A percentile compares a stretch with the other conserved stretches of the same genome.
Evolutionary conservation across 2,888 invertebrate genomes (phyloP).

Genomic region (Dorcus parallelipipedus): DNA sequence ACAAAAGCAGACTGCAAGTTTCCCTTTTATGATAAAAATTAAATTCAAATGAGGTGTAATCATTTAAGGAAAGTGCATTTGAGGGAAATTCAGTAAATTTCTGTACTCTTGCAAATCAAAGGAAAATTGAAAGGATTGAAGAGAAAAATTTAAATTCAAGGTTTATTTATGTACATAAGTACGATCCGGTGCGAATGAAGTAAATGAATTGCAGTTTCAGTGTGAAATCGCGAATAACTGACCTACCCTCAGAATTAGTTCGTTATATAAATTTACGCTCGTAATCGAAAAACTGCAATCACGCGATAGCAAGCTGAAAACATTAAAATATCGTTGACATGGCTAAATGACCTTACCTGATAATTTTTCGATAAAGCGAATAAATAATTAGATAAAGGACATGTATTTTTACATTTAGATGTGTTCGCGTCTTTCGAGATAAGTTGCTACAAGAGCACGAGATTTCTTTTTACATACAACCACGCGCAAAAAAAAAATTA

Average conservation of each 20-base stretch:
- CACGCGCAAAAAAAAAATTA: too few relatives aligned
- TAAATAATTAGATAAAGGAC: neutral
- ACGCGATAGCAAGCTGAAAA: neutral
- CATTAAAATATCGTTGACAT: neutral
- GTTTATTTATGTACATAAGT: too few relatives aligned
- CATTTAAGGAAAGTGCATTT: too few relatives aligned
- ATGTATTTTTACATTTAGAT: neutral
- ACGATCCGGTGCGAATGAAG: too few relatives aligned
- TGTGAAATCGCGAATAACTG: neutral
- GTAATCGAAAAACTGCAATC: neutral
- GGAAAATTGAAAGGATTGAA: too few relatives aligned
- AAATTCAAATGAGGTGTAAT: too few relatives aligned
- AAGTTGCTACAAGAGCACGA: neutral
- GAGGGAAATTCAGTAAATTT: too few relatives aligned
- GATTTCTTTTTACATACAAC: too few relatives aligned
- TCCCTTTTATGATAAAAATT: too few relatives aligned
- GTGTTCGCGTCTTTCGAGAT: neutral
- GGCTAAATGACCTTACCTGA: neutral
- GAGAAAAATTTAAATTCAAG: too few relatives aligned
- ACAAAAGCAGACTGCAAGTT: too few relatives aligned
- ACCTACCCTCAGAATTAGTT: neutral
- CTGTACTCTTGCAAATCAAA: too few relatives aligned
- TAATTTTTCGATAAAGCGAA: neutral
- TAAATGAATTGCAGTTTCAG: constrained; percentile 2
- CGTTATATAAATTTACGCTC: neutral